Evolutionary conservation across 1,140 invertebrate genomes (phyloP), one percentile per base, ranked within the genome.

Genomic region (Drosophila bocki): DNA sequence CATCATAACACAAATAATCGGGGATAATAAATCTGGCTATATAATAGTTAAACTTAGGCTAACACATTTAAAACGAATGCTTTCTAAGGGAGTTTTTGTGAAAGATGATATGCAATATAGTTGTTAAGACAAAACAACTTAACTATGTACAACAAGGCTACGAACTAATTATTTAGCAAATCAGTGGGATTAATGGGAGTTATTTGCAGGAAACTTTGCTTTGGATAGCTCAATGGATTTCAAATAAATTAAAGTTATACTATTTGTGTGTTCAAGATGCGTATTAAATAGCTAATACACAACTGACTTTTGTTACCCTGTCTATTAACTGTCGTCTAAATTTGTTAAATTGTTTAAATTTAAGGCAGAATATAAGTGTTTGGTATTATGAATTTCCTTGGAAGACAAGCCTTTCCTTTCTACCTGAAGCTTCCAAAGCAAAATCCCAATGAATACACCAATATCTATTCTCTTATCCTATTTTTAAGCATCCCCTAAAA

Each of bases 81-180:
- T 70, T 61, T 41, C 48, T 78, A 67, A 29, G 22, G 26, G 32
- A 11, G 17, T 53, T 53, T 53, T 62, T 47, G 37, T 56, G 59
- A 45, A 44, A 19, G 41, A 76, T 76, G 59, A 86, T 86, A 80
- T 86, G 80, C 80, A 76, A 67, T 63, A 22, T 47, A 47, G 45
- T 63, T 63, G 53, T 39, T 62, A 41, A 58, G 45, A 64, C 33
- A 58, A 79, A 54, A 78, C 45, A 80, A 88, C 77, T 78, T 78
- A 87, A 80, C 62, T 84, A 88, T 88, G 39, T 88, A 88, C 85
- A 87, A 64, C 50, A 53, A 78, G 53, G 50, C 62, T 88, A 70
- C 53, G 11, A 44, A 61, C 58, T 87, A 87, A 42, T 37, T 60
- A 33, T 77, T 51, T 44, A 51, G 53, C 64, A 48, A 58, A 45